Evolutionary conservation across 1,140 invertebrate genomes (phyloP).

Genomic region (Zaprionus camerounensis): DNA sequence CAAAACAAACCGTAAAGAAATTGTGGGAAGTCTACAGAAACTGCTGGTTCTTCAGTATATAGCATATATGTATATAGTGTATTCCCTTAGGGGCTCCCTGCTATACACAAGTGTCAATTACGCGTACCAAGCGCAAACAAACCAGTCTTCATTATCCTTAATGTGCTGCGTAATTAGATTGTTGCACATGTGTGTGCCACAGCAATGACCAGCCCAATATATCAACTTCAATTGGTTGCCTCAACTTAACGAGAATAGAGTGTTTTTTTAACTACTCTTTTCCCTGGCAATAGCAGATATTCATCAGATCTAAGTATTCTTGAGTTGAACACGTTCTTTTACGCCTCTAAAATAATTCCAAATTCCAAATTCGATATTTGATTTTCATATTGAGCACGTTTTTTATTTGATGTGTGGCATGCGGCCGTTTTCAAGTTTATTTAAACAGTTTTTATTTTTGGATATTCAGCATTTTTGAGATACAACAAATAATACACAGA

Average conservation of each 20-base stretch:
- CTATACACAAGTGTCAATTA: not conserved
- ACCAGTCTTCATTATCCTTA: conserved; percentile 1
- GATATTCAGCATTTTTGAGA: not conserved
- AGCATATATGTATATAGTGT: no score
- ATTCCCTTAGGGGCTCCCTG: not conserved
- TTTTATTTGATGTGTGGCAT: not conserved
- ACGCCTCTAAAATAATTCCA: not conserved
- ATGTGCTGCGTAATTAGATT: conserved; percentile 20
- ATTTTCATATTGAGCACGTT: not conserved
- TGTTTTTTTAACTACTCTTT: not conserved
- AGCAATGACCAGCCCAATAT: not conserved
- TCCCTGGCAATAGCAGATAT: not conserved
- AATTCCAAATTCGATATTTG: not conserved
- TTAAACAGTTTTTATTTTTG: not conserved
- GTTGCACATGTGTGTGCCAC: not conserved
- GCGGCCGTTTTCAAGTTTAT: not conserved
- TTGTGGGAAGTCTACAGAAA: no score
- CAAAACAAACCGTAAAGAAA: not conserved
- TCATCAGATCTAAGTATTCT: not conserved
- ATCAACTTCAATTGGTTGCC: not conserved
- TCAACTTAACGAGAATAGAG: not conserved
- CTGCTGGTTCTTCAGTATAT: no score
- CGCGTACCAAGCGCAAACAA: not conserved
- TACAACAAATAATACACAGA: not conserved
- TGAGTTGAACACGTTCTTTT: not conserved